Evolutionary conservation across 2,888 invertebrate species (phyloP), one percentile per base, ranked within the genome.

Genomic region (Hirtodrosophila confusa): DNA sequence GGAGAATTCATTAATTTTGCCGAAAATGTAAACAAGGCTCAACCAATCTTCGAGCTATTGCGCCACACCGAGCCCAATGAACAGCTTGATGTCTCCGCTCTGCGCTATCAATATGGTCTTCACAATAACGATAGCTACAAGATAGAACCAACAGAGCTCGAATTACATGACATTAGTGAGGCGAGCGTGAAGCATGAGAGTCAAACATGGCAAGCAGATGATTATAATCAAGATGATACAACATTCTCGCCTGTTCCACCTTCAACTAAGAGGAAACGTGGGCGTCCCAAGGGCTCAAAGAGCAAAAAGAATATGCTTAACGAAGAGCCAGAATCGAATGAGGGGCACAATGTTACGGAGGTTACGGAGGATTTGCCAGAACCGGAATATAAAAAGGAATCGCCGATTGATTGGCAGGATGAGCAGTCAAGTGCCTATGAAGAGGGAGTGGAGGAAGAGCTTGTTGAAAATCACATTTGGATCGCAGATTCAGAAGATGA

Each of bases 41-140:
- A 80, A 44, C 68, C 80, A 11, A 64, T 84, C 11, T 84, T 84
- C 12, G 84, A 80, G 48, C 51, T 84, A 1, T 29, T 80, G 45
- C 75, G 80, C 5, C 78, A 80, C 48, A 60, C 57, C 2, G 80
- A 84, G 9, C 54, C 67, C 9, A 60, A 36, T 3, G 80, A 72
- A 1, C 35, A 44, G 0, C 17, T 83, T 1, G 63, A 84, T 31
- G 35, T 80, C 2, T 6, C 0, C 1, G 58, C 57, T 1, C 44
- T 80, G 24, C 63, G 84, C 0, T 51, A 41, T 1, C 61, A 84
- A 40, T 80, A 78, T 11, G 80, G 80, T 2, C 62, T 80, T 0
- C 24, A 27, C 0, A 41, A 51, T 3, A 31, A 41, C 0, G 4
- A 1, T 8, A 12, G 4, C 5, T 58, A 27, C 6, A 55, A 58